These are phyloP conservation scores for Meiosimyza decipiens DNA, from an alignment of 2,888 invertebrate species.

Conservation along the genomic window DNA sequence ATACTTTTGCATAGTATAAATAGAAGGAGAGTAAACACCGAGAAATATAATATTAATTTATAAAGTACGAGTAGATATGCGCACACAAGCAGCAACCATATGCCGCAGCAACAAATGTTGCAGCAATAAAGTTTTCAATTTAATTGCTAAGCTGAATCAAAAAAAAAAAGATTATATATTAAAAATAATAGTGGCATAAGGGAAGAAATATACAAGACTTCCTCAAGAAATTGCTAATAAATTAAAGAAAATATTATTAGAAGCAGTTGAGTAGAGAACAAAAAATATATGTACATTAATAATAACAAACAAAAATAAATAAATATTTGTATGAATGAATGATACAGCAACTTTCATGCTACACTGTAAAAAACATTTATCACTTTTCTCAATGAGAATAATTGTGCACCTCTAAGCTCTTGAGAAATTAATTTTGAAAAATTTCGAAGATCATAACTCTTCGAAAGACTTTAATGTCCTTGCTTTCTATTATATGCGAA, in stretches of 20 bases:
- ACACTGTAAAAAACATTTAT: no score
- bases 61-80: neutral
- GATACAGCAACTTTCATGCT: no score
- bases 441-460: no score
- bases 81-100: conserved; percentile 2
- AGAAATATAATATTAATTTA: conserved; percentile 14
- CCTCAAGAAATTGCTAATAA: neutral
- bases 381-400: no score
- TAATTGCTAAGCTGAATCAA: neutral
- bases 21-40: neutral
- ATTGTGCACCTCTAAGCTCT: no score
- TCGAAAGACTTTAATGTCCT: no score
- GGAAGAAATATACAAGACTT: neutral
- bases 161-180: neutral
- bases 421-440: no score
- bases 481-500: no score
- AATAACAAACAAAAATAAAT: conserved; percentile 11
- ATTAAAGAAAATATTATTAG: neutral
- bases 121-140: neutral
- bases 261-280: neutral
- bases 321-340: no score
- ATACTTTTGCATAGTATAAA: neutral
- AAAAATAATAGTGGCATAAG: neutral
- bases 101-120: conserved; percentile 5
- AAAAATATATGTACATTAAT: conserved; percentile 5